phyloP scores from a whole-genome alignment of 2,797 vertebrate genomes.

The Hozukius guyotensis region DNA sequence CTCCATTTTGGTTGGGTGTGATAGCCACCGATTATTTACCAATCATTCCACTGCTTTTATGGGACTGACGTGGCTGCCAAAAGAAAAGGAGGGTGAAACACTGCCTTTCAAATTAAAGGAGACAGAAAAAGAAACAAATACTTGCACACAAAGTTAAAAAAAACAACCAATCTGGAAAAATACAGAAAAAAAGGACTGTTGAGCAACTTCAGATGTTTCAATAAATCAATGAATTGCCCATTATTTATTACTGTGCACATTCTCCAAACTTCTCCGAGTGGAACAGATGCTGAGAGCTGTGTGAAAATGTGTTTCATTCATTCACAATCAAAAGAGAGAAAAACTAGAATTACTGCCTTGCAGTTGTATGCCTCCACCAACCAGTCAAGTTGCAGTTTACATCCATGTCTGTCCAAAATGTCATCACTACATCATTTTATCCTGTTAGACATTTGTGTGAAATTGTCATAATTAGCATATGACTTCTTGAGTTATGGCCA shows the following conservation, averaged over 20 bases:
- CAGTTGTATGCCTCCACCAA: too few relatives aligned
- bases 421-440: too few relatives aligned
- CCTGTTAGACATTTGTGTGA: too few relatives aligned
- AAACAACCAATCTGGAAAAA: neutral
- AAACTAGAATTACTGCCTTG: neutral
- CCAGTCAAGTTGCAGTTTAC: too few relatives aligned
- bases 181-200: neutral
- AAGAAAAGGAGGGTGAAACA: slow-evolving; percentile 27
- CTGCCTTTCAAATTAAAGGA: slow-evolving; percentile 39
- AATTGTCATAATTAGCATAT: too few relatives aligned
- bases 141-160: slow-evolving; percentile 7
- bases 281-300: neutral
- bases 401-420: too few relatives aligned
- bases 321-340: neutral
- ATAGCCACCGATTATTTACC: slow-evolving; percentile 51
- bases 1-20: slow-evolving; percentile 57
- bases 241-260: neutral
- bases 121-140: slow-evolving; percentile 21
- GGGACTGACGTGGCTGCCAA: slow-evolving; percentile 53
- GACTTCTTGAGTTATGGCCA: too few relatives aligned
- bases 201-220: neutral
- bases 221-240: neutral
- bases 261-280: neutral
- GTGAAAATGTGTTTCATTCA: slow-evolving; percentile 1
- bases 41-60: slow-evolving; percentile 63